phyloP scores from a whole-genome alignment of 2,797 vertebrate genomes.

The Meriones psammophilus region DNA sequence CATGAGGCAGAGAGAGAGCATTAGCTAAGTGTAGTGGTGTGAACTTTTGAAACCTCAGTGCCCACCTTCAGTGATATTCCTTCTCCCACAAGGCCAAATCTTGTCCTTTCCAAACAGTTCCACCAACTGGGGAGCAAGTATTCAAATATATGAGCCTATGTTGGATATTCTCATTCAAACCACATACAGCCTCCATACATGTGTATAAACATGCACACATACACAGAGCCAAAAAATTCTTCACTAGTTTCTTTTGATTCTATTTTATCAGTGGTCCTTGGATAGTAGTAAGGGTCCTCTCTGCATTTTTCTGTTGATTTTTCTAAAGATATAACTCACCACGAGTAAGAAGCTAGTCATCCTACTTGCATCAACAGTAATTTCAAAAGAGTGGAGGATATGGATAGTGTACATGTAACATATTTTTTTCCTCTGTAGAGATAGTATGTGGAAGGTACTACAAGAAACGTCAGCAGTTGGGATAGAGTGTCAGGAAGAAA shows the following conservation, averaged over 20 bases:
- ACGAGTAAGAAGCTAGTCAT: not conserved
- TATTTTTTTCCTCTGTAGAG: not conserved
- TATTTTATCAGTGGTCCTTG: not conserved
- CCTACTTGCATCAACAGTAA: not conserved
- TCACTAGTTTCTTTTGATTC: not conserved
- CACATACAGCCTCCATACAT: not conserved
- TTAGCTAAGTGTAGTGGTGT: not conserved
- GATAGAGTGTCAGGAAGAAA: not conserved
- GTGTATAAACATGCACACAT: not conserved
- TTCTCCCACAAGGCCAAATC: not conserved
- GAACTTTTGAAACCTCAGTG: not conserved
- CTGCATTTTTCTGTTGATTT: not conserved
- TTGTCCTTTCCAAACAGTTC: not conserved
- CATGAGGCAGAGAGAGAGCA: not conserved
- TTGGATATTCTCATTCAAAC: not conserved
- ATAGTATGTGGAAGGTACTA: not conserved
- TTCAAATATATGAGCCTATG: not conserved
- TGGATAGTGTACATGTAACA: not conserved
- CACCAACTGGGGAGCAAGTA: not conserved
- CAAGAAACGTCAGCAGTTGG: not conserved
- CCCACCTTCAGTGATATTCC: not conserved
- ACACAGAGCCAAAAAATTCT: not conserved
- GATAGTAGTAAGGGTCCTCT: not conserved
- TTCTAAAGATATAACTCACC: not conserved
- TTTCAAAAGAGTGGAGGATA: not conserved